Conservation (phyloP, 2,888 invertebrate genomes). For the Leptogaster cylindrica region DNA sequence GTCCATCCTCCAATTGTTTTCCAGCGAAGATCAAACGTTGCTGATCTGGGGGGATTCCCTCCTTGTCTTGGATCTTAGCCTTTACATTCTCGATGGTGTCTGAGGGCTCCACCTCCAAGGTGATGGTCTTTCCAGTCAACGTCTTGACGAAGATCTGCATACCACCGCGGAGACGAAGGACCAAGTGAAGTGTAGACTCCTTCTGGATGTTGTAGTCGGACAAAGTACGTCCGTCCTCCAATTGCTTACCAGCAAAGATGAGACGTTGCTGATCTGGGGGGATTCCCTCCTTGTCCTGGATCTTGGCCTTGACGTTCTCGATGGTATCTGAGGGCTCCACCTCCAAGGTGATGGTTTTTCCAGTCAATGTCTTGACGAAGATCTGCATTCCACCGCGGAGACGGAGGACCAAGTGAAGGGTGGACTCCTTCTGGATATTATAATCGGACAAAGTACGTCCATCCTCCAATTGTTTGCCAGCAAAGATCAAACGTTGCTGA, state of each 20-base stretch:
- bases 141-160: constrained; percentile 56
- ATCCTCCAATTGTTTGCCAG: constrained; percentile 34
- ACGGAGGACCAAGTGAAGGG: constrained; percentile 45
- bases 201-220: constrained; percentile 62
- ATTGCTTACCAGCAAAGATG: constrained; percentile 69
- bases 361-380: constrained; percentile 55
- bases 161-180: constrained; percentile 86
- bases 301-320: constrained; percentile 55
- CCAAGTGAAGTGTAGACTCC: constrained; percentile 87
- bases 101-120: constrained; percentile 55
- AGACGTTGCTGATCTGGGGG: constrained; percentile 56
- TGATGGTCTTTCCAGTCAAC: constrained; percentile 53
- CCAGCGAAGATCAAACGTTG: constrained; percentile 55
- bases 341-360: constrained; percentile 54
- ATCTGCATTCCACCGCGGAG: constrained; percentile 52
- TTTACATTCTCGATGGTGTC: constrained; percentile 55
- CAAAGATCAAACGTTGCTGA: constrained; percentile 51
- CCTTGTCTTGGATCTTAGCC: constrained; percentile 55
- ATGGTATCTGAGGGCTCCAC: constrained; percentile 54
- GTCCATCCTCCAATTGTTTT: constrained; percentile 55
- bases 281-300: constrained; percentile 55
- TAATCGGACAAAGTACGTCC: constrained; percentile 35
- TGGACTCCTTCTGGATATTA: constrained; percentile 45
- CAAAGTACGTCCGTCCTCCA: constrained; percentile 89
- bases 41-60: constrained; percentile 55